phyloP scores from a whole-genome alignment of 2,113 vertebrate species.

The Apistogramma diplotaenia region DNA sequence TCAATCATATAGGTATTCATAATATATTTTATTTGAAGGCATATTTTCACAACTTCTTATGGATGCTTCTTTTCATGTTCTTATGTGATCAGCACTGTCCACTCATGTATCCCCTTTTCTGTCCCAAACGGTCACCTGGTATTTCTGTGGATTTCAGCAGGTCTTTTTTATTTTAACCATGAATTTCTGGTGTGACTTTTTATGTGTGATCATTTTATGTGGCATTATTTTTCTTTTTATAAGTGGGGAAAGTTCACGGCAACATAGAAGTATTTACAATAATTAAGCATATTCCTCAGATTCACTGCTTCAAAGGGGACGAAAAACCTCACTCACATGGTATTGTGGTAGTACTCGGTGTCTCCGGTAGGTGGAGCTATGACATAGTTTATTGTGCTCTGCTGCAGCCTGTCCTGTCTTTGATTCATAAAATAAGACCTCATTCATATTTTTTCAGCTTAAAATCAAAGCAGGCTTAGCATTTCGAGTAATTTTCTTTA shows the following conservation, averaged over 20 bases:
- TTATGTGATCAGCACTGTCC: neutral
- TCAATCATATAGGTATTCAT: neutral
- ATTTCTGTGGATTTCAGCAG: no score
- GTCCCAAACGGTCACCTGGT: neutral
- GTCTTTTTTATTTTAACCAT: neutral
- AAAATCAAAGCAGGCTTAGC: neutral
- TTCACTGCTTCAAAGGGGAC: neutral
- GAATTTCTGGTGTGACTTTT: no score
- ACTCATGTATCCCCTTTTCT: neutral
- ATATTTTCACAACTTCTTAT: neutral
- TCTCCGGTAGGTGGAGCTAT: conserved; percentile 28
- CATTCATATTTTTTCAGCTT: neutral
- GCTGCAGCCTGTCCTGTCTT: neutral
- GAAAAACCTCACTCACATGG: neutral
- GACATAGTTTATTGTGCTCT: neutral
- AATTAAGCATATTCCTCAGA: neutral
- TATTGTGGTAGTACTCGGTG: neutral
- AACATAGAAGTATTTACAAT: neutral
- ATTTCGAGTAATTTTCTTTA: neutral
- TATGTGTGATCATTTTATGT: no score
- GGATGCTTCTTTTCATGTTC: neutral
- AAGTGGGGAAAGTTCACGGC: rapidly evolving
- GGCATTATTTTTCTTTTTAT: neutral
- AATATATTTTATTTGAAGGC: neutral
- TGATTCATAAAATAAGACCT: conserved; percentile 28